Evolutionary conservation across 2,113 vertebrate genomes (phyloP).

Genomic region (Serranochromis macrocephalus): DNA sequence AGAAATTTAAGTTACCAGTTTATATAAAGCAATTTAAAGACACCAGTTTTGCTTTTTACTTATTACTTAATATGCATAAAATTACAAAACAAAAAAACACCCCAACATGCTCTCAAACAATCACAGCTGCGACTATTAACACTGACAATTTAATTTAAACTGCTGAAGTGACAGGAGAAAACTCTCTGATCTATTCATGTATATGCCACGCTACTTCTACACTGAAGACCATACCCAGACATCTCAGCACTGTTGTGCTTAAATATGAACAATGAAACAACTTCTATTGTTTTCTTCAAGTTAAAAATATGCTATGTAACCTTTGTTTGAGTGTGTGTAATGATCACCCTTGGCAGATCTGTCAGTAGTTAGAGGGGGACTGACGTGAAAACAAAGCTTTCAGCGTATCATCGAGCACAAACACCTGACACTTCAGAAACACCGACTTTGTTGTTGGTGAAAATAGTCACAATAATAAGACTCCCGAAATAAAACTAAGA

Average conservation of each 20-base stretch:
- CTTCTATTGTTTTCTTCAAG: constrained; percentile 5
- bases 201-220: background rate
- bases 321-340: background rate
- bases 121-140: constrained; percentile 11
- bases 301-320: constrained; percentile 35
- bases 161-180: background rate
- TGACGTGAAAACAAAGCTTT: constrained; percentile 1
- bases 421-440: constrained; percentile 19
- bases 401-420: background rate
- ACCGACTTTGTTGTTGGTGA: constrained; percentile 6
- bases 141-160: background rate
- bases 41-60: background rate
- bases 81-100: constrained; percentile 13
- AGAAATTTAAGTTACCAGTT: background rate
- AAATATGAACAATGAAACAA: background rate
- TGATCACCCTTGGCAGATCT: background rate
- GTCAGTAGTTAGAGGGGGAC: background rate
- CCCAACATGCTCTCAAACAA: constrained; percentile 39
- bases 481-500: constrained; percentile 36
- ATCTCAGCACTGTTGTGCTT: background rate
- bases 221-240: background rate
- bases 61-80: constrained; percentile 1
- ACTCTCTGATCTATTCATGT: background rate
- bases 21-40: background rate
- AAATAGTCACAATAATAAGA: constrained; percentile 32